Evolutionary conservation across 2,888 invertebrate genomes (phyloP).

Genomic region (Ferrisia virgata): DNA sequence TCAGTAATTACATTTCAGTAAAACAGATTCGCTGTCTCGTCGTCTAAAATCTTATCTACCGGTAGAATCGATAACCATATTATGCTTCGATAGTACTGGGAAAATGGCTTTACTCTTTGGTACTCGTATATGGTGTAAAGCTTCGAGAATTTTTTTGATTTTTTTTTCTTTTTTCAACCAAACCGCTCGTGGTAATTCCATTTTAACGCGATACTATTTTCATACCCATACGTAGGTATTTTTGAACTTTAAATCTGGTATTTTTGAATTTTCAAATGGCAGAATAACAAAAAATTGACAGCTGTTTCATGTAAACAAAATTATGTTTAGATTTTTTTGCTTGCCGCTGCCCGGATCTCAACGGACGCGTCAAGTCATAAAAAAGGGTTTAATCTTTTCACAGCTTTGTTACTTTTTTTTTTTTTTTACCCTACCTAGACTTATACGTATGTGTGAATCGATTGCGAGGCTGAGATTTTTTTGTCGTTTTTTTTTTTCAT

Average conservation of each 20-base stretch:
- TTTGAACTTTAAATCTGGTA: not conserved
- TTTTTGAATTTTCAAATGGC: constrained; percentile 6
- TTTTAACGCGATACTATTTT: not conserved
- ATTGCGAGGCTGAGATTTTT: not conserved
- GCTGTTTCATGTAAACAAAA: not conserved
- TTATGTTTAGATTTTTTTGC: not conserved
- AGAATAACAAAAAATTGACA: not conserved
- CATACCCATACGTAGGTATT: not conserved
- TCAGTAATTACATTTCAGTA: not conserved
- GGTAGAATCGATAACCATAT: not conserved
- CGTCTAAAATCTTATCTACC: not conserved
- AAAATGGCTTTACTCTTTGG: not conserved
- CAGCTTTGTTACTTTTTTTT: not conserved
- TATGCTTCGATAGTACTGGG: not conserved
- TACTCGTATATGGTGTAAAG: not conserved
- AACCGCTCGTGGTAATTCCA: not conserved
- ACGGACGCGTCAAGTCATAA: not conserved
- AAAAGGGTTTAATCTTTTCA: not conserved
- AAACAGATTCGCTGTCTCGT: not conserved
- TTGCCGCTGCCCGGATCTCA: not conserved
- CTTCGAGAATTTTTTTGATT: not conserved
- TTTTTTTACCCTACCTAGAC: too few species aligned
- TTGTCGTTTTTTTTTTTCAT: not conserved
- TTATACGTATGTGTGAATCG: not conserved
- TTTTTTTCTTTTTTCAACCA: not conserved